phyloP scores from a whole-genome alignment of 2,797 vertebrate genomes.

The Neoniphon sammara region DNA sequence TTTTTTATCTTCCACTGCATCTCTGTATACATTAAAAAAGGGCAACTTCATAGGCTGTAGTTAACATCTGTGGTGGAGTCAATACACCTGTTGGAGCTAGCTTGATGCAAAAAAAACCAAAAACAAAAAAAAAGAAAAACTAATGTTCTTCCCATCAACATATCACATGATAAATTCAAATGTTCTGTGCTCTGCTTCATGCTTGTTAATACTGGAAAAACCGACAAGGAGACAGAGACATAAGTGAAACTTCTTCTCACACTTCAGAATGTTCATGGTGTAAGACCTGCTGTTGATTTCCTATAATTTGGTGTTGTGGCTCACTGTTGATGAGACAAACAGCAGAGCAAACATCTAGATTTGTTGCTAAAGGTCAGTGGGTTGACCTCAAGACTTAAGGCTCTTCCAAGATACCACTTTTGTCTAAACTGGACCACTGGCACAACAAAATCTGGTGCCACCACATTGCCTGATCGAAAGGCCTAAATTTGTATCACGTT shows the following conservation, averaged over 20 bases:
- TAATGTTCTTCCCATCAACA: not conserved
- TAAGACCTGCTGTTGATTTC: not conserved
- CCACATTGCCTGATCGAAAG: too few relatives aligned
- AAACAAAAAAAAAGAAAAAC: too few relatives aligned
- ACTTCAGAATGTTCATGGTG: not conserved
- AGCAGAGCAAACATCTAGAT: not conserved
- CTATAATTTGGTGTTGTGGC: not conserved
- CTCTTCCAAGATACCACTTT: not conserved
- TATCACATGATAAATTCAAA: too few relatives aligned
- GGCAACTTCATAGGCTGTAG: too few relatives aligned
- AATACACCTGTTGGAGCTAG: too few relatives aligned
- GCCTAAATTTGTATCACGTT: too few relatives aligned
- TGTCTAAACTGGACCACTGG: too few relatives aligned
- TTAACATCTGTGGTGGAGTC: too few relatives aligned
- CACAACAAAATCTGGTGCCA: too few relatives aligned
- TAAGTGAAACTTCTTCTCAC: not conserved
- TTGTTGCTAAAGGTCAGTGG: conserved; percentile 1
- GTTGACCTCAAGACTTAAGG: not conserved
- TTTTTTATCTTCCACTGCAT: too few relatives aligned
- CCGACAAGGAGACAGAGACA: not conserved
- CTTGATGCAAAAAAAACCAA: too few relatives aligned
- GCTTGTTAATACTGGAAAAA: not conserved
- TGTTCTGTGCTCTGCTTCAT: not conserved
- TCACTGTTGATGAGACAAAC: not conserved
- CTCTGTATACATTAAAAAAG: too few relatives aligned